Percentiles rank a stretch among this genome's conserved stretches.
These are phyloP conservation scores for Poicephalus gulielmi DNA, from an alignment of 2,113 vertebrate genomes.

Conservation along the genomic window DNA sequence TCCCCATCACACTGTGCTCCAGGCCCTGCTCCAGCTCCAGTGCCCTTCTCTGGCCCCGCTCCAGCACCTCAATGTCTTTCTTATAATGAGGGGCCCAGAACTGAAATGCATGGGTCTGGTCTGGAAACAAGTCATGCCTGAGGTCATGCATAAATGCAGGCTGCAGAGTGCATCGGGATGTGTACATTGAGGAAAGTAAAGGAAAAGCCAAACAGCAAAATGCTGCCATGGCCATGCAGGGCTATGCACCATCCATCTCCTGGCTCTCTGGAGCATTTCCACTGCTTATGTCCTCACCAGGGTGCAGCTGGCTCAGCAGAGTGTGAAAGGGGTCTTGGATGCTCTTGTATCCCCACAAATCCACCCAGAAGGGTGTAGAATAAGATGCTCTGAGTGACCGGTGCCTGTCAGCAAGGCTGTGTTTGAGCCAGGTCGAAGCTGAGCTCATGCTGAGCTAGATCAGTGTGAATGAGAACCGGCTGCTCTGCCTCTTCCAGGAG, in stretches of 20 bases:
- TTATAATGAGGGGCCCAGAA: neutral
- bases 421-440: neutral
- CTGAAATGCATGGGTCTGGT: neutral
- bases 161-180: rapidly evolving
- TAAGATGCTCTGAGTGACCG: neutral
- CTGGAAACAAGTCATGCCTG: neutral
- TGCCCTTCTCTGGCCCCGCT: neutral
- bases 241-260: rapidly evolving
- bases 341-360: rapidly evolving
- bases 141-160: rapidly evolving
- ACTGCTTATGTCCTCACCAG: neutral
- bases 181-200: neutral
- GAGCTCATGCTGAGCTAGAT: neutral
- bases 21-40: neutral
- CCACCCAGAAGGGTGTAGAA: neutral
- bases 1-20: neutral
- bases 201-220: neutral
- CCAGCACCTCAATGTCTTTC: neutral
- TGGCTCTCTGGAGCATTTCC: neutral
- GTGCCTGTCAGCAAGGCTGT: neutral
- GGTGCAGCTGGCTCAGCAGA: neutral
- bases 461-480: neutral
- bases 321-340: neutral
- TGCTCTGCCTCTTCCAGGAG: neutral
- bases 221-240: rapidly evolving